Base-by-base conservation (phyloP, 2,797 vertebrate species). In the Prunella strophiata region DNA sequence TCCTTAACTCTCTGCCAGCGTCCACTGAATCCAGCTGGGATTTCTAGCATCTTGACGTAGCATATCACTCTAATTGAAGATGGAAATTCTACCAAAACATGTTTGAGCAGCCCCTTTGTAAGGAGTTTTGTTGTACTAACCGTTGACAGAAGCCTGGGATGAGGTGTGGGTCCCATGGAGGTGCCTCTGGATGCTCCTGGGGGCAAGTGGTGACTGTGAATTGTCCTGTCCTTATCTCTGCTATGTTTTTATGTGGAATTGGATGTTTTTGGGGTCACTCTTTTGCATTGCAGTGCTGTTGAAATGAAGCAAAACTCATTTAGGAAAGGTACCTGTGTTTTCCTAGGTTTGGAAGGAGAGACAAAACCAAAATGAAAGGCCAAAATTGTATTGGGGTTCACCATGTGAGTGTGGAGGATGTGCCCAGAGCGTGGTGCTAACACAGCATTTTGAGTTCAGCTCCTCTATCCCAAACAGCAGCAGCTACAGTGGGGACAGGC, bases 271-370 rank as follows among this genome's bases (percentile, higher is more conserved):
- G 48, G 43, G 85, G 78, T 50, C 88, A 13, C 87, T 94, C 84
- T 87, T 94, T 89, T 81, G 48, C 91, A 73, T 94, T 96, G 83
- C 96, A 61, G 82, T 94, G 91, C 91, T 85, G 72, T 78, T 89
- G 79, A 87, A 62, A 92, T 78, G 63, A 93, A 96, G 96, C 61
- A 0, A 83, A 91, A 78, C 63, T 71, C 78, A 43, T 78, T 82
- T 93, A 96, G 84, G 93, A 48, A 81, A 68, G 65, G 62, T 84
- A 58, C 67, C 74, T 63, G 52, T 73, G 32, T 96, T 95, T 88
- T 91, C 77, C 63, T 90, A 63, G 54, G 43, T 65, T 92, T 88
- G 47, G 70, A 61, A 94, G 55, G 87, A 61, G 13, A 78, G 67
- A 57, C 15, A 73, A 43, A 79, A 73, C 32, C 1, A 2, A 91